Conservation (phyloP, 2,113 vertebrate species). For the Paratilapia polleni region DNA sequence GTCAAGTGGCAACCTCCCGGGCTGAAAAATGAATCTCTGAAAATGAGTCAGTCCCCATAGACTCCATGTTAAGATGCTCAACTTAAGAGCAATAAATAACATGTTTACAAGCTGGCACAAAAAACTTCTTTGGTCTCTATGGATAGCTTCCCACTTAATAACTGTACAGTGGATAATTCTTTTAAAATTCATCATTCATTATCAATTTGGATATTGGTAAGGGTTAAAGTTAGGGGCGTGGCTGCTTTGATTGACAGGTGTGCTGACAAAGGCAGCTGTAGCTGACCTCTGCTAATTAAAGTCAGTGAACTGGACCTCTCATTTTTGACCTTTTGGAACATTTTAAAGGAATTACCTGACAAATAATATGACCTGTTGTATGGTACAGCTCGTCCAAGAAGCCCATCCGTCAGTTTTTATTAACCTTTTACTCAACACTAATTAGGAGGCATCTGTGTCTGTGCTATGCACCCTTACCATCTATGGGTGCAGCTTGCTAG, state of each 20-base stretch:
- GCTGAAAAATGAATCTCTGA: background rate
- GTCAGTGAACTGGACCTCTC: background rate
- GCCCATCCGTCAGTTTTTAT: background rate
- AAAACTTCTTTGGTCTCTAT: background rate
- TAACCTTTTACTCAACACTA: background rate
- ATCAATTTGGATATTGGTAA: background rate
- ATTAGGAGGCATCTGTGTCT: background rate
- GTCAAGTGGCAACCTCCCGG: too few relatives aligned
- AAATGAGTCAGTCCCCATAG: background rate
- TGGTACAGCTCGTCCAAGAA: background rate
- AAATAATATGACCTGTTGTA: rapidly evolving
- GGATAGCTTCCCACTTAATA: background rate
- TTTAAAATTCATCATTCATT: background rate
- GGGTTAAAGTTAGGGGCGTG: background rate
- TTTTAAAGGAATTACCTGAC: background rate
- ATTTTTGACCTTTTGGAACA: background rate
- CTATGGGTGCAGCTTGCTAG: background rate
- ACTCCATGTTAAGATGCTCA: background rate
- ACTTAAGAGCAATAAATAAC: too few relatives aligned
- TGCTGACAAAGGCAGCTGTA: too few relatives aligned
- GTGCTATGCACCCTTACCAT: background rate
- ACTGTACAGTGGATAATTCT: background rate
- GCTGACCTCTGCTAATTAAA: background rate
- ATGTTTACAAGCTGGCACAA: too few relatives aligned
- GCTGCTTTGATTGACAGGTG: too few relatives aligned